Base-by-base conservation (phyloP, 2,888 invertebrate species). In the Zygogramma bicolorata region DNA sequence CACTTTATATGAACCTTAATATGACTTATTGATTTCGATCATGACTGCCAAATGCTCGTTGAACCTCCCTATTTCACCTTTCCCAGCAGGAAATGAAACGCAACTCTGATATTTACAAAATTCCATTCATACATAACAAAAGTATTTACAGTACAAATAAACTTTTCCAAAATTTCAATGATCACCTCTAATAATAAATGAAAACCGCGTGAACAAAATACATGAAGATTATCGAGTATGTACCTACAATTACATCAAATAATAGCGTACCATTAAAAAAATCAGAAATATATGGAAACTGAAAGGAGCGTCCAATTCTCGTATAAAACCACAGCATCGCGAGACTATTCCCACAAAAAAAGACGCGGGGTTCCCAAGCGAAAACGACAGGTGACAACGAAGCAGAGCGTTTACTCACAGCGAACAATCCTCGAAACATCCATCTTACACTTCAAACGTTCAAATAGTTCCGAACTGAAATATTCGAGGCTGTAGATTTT, bases 81-180 rank as follows among this genome's bases (percentile, higher is more conserved):
- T n/a, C n/a, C n/a, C n/a, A n/a, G n/a, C 2, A 13, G 38, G 10
- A 42, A 65, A 42, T 58, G 10, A 58, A 58, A 59, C 34, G 58
- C 31, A 62, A 8, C 25, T 46, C 13, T 27, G 42, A 18, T 63
- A 63, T 59, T 53, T 69, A 69, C 62, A 69, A 69, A 69, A 68
- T 62, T 62, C 40, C 38, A 61, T 38, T n/a, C n/a, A n/a, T 61
- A 57, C 29, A 62, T 69, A 69, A 69, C 69, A 69, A 69, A 69
- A 69, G 20, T 69, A 63, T 69, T 27, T 69, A 69, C 69, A 69
- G 5, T 62, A 65, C 31, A 53, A 27, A 46, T 65, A n/a, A 53
- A 27, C 7, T 53, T 53, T 8, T 53, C 46, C 53, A 27, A 53
- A 53, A 13, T 53, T 7, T 25, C 6, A 46, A 46, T 22, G 53